Evolutionary conservation across 2,888 invertebrate genomes (phyloP).

Genomic region (Myopa testacea): DNA sequence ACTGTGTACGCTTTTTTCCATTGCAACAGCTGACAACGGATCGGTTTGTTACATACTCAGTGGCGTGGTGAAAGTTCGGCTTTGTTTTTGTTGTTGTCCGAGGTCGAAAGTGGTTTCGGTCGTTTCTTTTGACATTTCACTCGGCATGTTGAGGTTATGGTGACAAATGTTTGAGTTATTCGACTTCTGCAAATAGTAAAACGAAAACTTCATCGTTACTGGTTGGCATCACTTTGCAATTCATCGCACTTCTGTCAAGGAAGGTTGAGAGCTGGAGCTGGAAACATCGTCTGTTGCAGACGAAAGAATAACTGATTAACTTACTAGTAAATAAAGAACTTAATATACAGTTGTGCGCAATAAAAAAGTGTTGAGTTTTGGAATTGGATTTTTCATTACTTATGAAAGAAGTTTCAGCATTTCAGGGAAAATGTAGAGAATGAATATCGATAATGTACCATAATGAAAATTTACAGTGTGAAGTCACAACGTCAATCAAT

Average conservation of each 20-base stretch:
- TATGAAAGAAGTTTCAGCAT: no score
- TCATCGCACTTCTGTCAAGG: neutral
- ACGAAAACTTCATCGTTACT: neutral
- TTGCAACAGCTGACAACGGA: neutral
- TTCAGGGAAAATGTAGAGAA: no score
- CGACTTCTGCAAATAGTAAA: conserved; percentile 15
- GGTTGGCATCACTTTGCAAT: conserved; percentile 4
- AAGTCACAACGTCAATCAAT: neutral
- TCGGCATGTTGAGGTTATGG: conserved; percentile 35
- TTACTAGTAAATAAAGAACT: neutral
- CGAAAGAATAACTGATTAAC: neutral
- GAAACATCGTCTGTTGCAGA: neutral
- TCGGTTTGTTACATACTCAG: neutral
- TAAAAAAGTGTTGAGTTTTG: no score
- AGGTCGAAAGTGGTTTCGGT: conserved; percentile 16
- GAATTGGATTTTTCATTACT: no score
- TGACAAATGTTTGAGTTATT: conserved; percentile 37
- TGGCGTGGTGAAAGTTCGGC: neutral
- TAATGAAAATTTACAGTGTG: no score
- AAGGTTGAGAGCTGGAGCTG: neutral
- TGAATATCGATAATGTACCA: no score
- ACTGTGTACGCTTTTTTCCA: neutral
- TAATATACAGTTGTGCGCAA: no score
- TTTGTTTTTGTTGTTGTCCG: neutral
- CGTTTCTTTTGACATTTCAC: conserved; percentile 30